These are phyloP conservation scores for Cryptus viduatorius DNA, from an alignment of 2,888 invertebrate genomes.

Conservation along the genomic window DNA sequence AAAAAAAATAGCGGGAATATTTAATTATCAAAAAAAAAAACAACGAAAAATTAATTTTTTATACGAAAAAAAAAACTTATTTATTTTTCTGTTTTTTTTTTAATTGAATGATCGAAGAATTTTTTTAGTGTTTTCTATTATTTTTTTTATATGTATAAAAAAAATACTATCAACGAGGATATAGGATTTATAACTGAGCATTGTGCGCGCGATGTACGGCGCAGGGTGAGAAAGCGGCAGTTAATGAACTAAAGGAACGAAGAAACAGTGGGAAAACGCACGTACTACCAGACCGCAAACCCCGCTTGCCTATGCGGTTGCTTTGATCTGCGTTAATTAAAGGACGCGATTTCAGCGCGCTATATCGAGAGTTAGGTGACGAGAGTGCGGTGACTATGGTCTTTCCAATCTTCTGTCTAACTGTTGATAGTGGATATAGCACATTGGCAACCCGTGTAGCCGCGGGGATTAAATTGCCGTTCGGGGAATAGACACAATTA, in stretches of 20 bases:
- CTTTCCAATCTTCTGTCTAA: conserved; percentile 1
- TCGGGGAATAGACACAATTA: background rate
- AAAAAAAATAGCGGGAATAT: too few relatives aligned
- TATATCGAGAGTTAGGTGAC: background rate
- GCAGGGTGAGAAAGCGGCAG: background rate
- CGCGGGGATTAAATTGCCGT: background rate
- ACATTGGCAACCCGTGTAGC: background rate
- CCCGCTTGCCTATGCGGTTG: conserved; percentile 24
- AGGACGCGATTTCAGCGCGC: conserved; percentile 68
- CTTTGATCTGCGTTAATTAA: conserved; percentile 75
- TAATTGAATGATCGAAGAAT: too few relatives aligned
- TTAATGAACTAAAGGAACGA: background rate
- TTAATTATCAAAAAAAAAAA: too few relatives aligned
- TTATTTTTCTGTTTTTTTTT: too few relatives aligned
- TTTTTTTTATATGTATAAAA: too few relatives aligned
- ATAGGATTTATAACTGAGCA: background rate
- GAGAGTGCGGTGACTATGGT: background rate
- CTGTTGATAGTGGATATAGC: background rate
- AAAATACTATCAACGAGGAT: background rate
- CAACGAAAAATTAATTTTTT: too few relatives aligned
- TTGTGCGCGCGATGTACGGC: background rate
- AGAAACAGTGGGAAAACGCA: conserved; percentile 1
- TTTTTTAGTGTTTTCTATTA: too few relatives aligned
- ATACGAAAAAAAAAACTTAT: too few relatives aligned
- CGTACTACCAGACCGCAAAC: background rate